Base-by-base conservation (phyloP, 1,140 invertebrate species). In the Aethina tumida region DNA sequence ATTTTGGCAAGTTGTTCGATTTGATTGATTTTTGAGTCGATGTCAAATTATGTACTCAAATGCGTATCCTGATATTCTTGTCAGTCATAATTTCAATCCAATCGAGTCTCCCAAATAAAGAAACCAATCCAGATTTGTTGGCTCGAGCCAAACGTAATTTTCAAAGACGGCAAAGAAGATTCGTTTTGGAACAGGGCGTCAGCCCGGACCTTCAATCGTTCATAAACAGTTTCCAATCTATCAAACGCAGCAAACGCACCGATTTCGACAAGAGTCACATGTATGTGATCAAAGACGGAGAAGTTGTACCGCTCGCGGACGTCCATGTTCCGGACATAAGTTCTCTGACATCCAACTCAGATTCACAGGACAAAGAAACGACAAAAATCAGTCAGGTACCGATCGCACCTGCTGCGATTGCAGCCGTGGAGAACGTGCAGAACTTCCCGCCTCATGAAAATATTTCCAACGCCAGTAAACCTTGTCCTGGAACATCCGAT, bases 231-330 rank as follows among this genome's bases (percentile, higher is more conserved):
- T 20, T 36, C n/a, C 30, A 31, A 16, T 18, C 5, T 13, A 10
- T 22, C 12, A 19, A 31, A 26, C 22, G 26, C 19, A 49, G 29
- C 20, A 9, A 12, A 12, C 28, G 14, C 6, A 43, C 28, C 39
- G 38, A 45, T 26, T 36, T 42, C 15, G 39, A 40, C 22, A 39
- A 39, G 30, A 43, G 43, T 9, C 32, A 43, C 18, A 34, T 49
- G 35, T 52, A 49, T 17, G 43, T 48, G 5, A 27, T 52, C 10
- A 40, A 49, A 24, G 31, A 52, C 29, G 50, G 50, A 9, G 35
- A 47, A 2, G 21, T 52, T 8, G 43, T 51, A 7, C 46, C 46
- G 14, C n/a, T 49, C 2, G 28, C n/a, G n/a, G n/a, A n/a, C n/a
- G n/a, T n/a, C n/a, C n/a, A n/a, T n/a, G n/a, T n/a, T n/a, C n/a